phyloP scores from a whole-genome alignment of 2,888 invertebrate species.

The Agelastica alni region DNA sequence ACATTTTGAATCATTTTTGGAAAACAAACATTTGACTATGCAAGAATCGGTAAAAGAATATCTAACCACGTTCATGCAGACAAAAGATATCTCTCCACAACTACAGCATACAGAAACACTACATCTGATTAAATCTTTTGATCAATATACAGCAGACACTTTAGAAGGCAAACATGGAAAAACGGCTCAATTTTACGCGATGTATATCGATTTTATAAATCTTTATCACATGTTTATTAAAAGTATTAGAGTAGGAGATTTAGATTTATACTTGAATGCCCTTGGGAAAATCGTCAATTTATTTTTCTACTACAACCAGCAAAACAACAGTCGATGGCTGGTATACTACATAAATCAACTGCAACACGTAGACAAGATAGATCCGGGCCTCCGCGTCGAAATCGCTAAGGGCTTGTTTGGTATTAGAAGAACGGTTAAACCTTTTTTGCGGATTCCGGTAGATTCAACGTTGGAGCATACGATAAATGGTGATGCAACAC shows the following conservation, averaged over 20 bases:
- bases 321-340: constrained; percentile 29
- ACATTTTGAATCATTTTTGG: constrained; percentile 39
- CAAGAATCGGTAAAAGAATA: constrained; percentile 32
- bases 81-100: constrained; percentile 34
- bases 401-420: constrained; percentile 34
- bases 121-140: constrained; percentile 31
- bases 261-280: constrained; percentile 32
- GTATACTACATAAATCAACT: constrained; percentile 24
- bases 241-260: too few species aligned
- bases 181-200: constrained; percentile 30
- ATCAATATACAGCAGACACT: constrained; percentile 32
- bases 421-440: constrained; percentile 35
- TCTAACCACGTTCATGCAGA: constrained; percentile 29
- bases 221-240: constrained; percentile 32
- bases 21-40: constrained; percentile 25
- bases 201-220: constrained; percentile 33
- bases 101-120: constrained; percentile 31
- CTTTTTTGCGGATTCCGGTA: constrained; percentile 32
- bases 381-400: constrained; percentile 33
- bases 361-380: constrained; percentile 29
- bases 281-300: constrained; percentile 34
- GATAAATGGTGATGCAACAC: constrained; percentile 32
- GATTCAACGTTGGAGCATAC: constrained; percentile 35
- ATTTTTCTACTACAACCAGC: constrained; percentile 38
- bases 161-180: constrained; percentile 34